Evolutionary conservation across 2,113 vertebrate genomes (phyloP).

Genomic region (Galbula dea): DNA sequence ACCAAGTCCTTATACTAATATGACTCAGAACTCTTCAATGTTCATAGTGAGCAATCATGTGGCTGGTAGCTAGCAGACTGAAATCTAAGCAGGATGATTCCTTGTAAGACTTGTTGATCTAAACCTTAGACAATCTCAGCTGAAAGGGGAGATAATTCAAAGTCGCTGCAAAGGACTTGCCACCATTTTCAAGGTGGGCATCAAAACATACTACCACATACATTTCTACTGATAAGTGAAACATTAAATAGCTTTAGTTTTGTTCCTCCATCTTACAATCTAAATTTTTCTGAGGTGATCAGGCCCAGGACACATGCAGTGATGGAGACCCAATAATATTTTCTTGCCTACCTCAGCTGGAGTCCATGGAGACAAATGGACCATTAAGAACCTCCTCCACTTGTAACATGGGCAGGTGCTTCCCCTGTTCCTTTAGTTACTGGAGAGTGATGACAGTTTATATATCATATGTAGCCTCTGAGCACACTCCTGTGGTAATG

Average conservation of each 20-base stretch:
- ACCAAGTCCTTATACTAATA: no score
- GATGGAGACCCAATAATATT: not conserved
- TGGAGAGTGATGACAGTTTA: slow-evolving; percentile 1
- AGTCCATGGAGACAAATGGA: not conserved
- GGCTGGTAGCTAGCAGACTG: no score
- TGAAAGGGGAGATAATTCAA: no score
- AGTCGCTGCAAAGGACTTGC: not conserved
- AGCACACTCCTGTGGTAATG: not conserved
- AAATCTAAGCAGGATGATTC: no score
- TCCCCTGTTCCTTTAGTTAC: not conserved
- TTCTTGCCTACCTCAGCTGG: slow-evolving; percentile 6
- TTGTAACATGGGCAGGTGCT: not conserved
- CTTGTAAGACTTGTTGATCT: no score
- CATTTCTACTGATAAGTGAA: not conserved
- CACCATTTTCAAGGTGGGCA: not conserved
- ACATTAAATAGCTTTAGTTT: not conserved
- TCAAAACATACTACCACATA: not conserved
- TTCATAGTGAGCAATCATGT: no score
- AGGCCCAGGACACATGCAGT: not conserved
- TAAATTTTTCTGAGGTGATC: not conserved
- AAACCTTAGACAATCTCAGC: no score
- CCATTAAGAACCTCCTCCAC: not conserved
- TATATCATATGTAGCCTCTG: not conserved
- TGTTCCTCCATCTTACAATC: not conserved
- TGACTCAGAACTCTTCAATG: no score